These are phyloP conservation scores for Agriopis marginaria DNA, from an alignment of 2,888 invertebrate species.

Conservation along the genomic window DNA sequence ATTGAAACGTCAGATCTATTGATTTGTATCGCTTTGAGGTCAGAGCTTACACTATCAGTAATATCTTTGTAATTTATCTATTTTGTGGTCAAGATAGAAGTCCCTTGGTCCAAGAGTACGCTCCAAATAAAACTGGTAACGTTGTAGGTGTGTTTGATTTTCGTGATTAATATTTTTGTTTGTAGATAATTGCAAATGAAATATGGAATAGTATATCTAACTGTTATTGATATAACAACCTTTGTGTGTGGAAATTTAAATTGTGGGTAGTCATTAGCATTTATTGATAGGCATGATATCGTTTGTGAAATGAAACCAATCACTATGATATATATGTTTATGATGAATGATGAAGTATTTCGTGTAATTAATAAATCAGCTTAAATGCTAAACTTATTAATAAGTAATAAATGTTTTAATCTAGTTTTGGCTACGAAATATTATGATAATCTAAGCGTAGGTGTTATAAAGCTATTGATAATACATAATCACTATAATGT, in stretches of 20 bases:
- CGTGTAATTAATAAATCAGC: constrained; percentile 26
- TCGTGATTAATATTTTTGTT: constrained; percentile 18
- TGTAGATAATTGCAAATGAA: constrained; percentile 32
- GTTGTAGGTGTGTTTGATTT: constrained; percentile 29
- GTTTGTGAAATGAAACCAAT: constrained; percentile 22
- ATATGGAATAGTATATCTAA: constrained; percentile 19
- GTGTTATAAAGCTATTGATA: constrained; percentile 39
- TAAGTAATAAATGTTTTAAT: constrained; percentile 22
- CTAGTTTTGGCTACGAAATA: constrained; percentile 30
- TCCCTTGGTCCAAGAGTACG: constrained; percentile 47
- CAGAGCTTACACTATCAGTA: constrained; percentile 46
- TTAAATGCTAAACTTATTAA: constrained; percentile 17
- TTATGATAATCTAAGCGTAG: constrained; percentile 43
- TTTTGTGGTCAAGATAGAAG: constrained; percentile 36
- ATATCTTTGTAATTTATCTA: constrained; percentile 40
- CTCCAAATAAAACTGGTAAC: constrained; percentile 42
- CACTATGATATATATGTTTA: constrained; percentile 19
- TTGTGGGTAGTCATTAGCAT: constrained; percentile 31
- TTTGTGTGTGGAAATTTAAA: constrained; percentile 26
- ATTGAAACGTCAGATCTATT: constrained; percentile 82
- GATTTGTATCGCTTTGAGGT: constrained; percentile 75
- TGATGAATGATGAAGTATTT: constrained; percentile 21
- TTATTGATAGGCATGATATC: constrained; percentile 22
- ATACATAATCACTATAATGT: constrained; percentile 31
- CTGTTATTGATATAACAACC: constrained; percentile 20